Percentiles rank a stretch among this genome's conserved stretches.
phyloP scores from a whole-genome alignment of 2,888 invertebrate species.

The Onthophagus sagittarius region DNA sequence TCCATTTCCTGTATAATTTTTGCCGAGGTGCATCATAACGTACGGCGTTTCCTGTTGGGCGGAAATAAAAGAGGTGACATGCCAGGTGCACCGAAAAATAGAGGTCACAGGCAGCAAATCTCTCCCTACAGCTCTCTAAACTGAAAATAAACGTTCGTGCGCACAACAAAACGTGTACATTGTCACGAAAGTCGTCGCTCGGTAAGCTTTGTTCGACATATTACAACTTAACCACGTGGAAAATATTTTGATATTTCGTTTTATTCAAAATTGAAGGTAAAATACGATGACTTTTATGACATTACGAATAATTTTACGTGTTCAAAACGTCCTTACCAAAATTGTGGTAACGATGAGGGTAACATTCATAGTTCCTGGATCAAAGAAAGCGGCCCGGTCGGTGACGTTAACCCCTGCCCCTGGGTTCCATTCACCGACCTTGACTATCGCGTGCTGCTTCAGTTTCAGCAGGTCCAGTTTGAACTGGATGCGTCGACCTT shows the following conservation, averaged over 20 bases:
- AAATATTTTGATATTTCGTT: background rate
- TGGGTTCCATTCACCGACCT: slow-evolving; percentile 74
- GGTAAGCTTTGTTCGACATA: background rate
- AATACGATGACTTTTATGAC: background rate
- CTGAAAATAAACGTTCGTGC: background rate
- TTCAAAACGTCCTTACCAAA: slow-evolving; percentile 54
- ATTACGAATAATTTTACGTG: background rate
- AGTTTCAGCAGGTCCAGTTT: slow-evolving; percentile 71
- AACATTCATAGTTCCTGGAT: slow-evolving; percentile 67
- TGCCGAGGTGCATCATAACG: slow-evolving; percentile 68
- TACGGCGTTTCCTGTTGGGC: slow-evolving; percentile 63
- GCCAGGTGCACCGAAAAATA: background rate
- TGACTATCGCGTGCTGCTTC: slow-evolving; percentile 68
- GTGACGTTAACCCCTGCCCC: slow-evolving; percentile 65
- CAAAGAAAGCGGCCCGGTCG: slow-evolving; percentile 67
- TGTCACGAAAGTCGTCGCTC: background rate
- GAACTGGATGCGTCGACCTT: slow-evolving; percentile 70
- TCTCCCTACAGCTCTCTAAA: background rate
- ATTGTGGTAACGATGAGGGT: slow-evolving; percentile 75
- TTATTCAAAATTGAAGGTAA: background rate
- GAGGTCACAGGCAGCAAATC: background rate
- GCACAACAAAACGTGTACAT: background rate
- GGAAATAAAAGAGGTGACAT: background rate
- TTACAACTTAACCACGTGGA: background rate
- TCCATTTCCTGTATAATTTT: slow-evolving; percentile 68